Conservation (phyloP, 2,113 vertebrate genomes). For the Cervus canadensis region DNA sequence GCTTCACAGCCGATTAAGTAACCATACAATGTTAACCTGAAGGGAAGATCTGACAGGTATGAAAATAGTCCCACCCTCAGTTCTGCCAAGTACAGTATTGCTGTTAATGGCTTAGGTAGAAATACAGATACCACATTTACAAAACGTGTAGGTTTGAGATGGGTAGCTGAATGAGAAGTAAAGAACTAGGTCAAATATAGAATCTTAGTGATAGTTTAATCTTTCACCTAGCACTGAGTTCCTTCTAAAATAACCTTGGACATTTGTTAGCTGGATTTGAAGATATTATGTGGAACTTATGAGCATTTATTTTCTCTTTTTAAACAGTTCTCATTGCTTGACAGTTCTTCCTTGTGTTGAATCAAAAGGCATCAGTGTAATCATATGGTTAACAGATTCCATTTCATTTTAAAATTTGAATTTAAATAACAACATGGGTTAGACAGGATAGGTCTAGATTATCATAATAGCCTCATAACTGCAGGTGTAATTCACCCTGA, state of each 20-base stretch:
- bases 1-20: background rate
- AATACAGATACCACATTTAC: background rate
- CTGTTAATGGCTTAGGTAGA: background rate
- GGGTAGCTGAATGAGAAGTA: background rate
- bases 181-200: background rate
- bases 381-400: background rate
- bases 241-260: background rate
- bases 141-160: background rate
- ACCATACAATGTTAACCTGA: background rate
- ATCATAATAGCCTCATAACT: background rate
- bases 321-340: background rate
- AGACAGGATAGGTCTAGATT: background rate
- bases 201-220: background rate
- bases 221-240: background rate
- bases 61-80: background rate
- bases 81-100: background rate
- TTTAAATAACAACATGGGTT: background rate
- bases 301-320: slow-evolving; percentile 16
- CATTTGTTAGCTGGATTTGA: background rate
- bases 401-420: slow-evolving; percentile 7
- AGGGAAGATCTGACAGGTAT: background rate
- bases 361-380: background rate
- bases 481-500: background rate
- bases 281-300: background rate
- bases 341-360: background rate